Conservation (phyloP, 2,113 vertebrate genomes). For the Seriola quinqueradiata region DNA sequence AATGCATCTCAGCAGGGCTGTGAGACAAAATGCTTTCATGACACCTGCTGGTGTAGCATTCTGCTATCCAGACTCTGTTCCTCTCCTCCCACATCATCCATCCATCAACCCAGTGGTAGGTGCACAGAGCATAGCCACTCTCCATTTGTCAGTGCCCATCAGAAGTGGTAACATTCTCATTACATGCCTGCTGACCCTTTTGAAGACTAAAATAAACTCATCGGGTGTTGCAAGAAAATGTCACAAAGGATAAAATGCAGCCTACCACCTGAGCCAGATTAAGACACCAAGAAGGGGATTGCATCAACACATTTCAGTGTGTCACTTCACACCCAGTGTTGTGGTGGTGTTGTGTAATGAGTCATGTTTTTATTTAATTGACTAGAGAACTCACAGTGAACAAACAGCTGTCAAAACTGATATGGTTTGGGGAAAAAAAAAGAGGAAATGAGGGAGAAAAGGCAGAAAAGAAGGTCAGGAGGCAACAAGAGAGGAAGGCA, state of each 20-base stretch:
- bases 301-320: slow-evolving; percentile 40
- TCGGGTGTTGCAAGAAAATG: slow-evolving; percentile 62
- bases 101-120: slow-evolving; percentile 71
- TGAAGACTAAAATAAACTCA: slow-evolving; percentile 73
- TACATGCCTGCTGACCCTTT: slow-evolving; percentile 69
- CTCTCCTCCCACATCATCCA: slow-evolving; percentile 63
- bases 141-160: slow-evolving; percentile 68
- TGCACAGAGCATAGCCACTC: slow-evolving; percentile 52
- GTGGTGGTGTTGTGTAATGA: slow-evolving; percentile 10
- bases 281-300: slow-evolving; percentile 45
- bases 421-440: slow-evolving; percentile 9
- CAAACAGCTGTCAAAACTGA: slow-evolving; percentile 14
- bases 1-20: slow-evolving; percentile 50
- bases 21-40: slow-evolving; percentile 73
- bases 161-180: slow-evolving; percentile 70
- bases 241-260: slow-evolving; percentile 54
- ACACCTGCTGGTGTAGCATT: slow-evolving; percentile 74
- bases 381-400: slow-evolving; percentile 6
- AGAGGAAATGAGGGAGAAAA: neutral
- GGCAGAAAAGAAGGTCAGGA: slow-evolving; percentile 4
- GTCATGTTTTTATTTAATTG: slow-evolving; percentile 24
- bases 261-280: slow-evolving; percentile 41
- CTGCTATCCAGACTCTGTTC: slow-evolving; percentile 38
- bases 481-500: neutral
- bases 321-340: slow-evolving; percentile 30